phyloP scores from a whole-genome alignment of 1,140 invertebrate genomes.

The Tetranychus cinnabarinus region DNA sequence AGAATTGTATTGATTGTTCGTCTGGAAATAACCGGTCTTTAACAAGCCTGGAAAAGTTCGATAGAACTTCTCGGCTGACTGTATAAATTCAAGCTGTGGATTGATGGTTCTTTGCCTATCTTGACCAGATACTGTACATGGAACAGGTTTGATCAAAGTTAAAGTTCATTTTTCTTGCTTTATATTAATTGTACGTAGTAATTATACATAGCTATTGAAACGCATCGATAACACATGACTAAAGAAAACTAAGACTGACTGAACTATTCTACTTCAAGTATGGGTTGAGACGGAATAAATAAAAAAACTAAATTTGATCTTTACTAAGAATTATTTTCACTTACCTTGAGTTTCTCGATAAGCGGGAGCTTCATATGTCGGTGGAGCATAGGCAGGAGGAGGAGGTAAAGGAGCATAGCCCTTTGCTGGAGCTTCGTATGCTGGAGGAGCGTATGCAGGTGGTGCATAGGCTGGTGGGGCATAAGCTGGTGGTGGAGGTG shows the following conservation, averaged over 20 bases:
- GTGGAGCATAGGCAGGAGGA: background rate
- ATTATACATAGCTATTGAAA: too few relatives aligned
- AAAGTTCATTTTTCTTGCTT: background rate
- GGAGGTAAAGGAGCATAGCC: background rate
- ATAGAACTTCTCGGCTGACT: constrained; percentile 1
- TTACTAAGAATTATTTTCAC: too few relatives aligned
- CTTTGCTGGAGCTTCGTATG: background rate
- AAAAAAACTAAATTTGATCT: too few relatives aligned
- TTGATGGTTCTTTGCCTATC: background rate
- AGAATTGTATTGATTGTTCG: too few relatives aligned
- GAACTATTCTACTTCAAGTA: background rate
- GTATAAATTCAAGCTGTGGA: background rate
- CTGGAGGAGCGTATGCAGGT: background rate
- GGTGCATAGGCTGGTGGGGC: background rate
- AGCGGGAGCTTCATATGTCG: background rate
- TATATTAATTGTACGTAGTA: background rate
- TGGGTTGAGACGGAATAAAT: too few relatives aligned
- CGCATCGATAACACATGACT: too few relatives aligned
- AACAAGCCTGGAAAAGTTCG: constrained; percentile 1
- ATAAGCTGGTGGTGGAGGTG: background rate
- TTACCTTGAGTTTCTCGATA: background rate
- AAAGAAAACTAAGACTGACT: too few relatives aligned
- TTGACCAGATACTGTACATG: background rate
- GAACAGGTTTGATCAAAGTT: background rate
- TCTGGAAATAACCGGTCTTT: constrained; percentile 1